Base-by-base conservation (phyloP, 2,888 invertebrate genomes). In the Leptinotarsa tumamoca region DNA sequence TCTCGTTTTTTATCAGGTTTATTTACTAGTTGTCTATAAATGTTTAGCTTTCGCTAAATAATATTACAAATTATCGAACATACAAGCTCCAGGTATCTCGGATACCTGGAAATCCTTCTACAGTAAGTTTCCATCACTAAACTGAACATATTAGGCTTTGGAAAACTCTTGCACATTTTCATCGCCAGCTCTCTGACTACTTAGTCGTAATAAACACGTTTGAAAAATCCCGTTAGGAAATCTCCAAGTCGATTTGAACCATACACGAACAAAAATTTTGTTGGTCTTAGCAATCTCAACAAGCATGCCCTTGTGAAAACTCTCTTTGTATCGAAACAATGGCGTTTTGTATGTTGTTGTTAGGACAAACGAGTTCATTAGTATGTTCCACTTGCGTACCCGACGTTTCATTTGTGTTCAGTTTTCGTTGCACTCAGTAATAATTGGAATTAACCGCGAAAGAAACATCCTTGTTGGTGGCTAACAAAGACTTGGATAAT, bases 311-410 rank as follows among this genome's bases (percentile, higher is more conserved):
- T 70, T 71, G 61, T 56, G 50, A 5, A 58, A 67, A 71, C 61
- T 56, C 67, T 51, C 71, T 76, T 78, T 76, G 76, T 74, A 52
- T 18, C 52, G n/a, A 72, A 74, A 78, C 78, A 78, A 78, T 78
- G 58, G 68, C 66, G 67, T 23, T 14, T 23, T 58, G 58, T 58
- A 58, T 23, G 21, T 14, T 73, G 68, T 63, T 74, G 63, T 68
- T 52, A 56, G 68, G 63, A 51, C 27, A 68, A 56, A 69, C 61
- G 23, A 67, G 68, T 73, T 71, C 73, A 75, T 77, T 77, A 77
- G 73, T 77, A 75, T 74, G 71, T 73, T 77, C 54, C 52, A 51
- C 56, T 56, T 43, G 63, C 49, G 49, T 67, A 54, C 72, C 72
- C 68, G 67, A 71, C 71, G 71, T 75, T 71, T 58, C 50, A 68